Percentiles rank a stretch among this genome's conserved stretches.
These are phyloP conservation scores for Danio choprae DNA, from an alignment of 2,797 vertebrate genomes.

Conservation along the genomic window DNA sequence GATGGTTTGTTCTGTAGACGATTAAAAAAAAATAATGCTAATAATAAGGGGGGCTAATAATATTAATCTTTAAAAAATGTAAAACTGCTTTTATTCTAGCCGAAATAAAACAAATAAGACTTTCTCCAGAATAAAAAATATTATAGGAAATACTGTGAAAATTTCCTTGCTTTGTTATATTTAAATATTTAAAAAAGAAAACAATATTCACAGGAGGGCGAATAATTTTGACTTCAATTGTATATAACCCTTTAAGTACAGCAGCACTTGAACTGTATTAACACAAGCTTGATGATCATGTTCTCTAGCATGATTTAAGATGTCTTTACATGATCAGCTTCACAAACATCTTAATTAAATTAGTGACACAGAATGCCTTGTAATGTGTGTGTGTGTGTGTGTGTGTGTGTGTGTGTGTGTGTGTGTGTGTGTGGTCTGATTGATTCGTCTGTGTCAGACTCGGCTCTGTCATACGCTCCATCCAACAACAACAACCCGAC, in stretches of 20 bases:
- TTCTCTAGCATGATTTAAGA: not conserved
- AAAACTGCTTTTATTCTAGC: no score
- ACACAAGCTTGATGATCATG: not conserved
- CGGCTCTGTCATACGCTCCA: constrained; percentile 69
- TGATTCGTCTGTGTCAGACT: constrained; percentile 57
- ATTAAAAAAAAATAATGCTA: no score
- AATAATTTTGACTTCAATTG: not conserved
- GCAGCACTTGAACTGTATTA: not conserved
- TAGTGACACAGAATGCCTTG: not conserved
- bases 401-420: no score
- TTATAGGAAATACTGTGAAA: no score
- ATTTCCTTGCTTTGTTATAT: no score
- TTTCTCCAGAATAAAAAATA: no score
- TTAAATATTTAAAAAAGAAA: no score
- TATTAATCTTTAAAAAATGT: no score
- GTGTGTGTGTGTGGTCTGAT: constrained; percentile 21
- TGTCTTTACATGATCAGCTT: not conserved
- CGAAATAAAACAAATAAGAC: no score
- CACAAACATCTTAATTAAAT: not conserved
- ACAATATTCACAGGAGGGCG: not conserved
- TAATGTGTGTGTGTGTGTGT: constrained; percentile 14
- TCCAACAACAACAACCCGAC: constrained; percentile 76
- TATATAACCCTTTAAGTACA: not conserved
- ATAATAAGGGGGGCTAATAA: no score
- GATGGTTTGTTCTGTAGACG: no score